Conservation (phyloP, 2,113 vertebrate genomes). For the Sylvilagus bachmani region DNA sequence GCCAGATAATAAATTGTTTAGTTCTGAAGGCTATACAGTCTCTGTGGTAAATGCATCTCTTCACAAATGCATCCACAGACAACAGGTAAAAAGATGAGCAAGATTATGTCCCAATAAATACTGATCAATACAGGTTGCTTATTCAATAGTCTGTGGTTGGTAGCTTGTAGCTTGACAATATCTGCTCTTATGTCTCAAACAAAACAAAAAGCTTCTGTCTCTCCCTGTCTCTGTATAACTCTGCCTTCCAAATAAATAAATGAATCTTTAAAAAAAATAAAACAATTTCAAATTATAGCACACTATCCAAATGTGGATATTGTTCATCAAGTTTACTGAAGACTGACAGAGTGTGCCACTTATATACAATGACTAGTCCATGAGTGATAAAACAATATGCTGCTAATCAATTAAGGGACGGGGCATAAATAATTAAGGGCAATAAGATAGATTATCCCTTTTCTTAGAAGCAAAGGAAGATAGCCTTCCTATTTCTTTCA, state of each 20-base stretch:
- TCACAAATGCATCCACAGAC: not conserved
- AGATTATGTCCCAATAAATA: not conserved
- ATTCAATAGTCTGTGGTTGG: not conserved
- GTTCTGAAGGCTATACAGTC: not conserved
- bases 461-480: slow-evolving; percentile 55
- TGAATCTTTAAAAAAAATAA: not conserved
- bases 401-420: slow-evolving; percentile 12
- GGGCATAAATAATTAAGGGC: slow-evolving; percentile 11
- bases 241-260: too few species aligned
- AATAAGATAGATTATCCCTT: slow-evolving; percentile 38
- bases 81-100: not conserved
- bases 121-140: not conserved
- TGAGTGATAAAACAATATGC: slow-evolving; percentile 41
- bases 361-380: not conserved
- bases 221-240: too few species aligned
- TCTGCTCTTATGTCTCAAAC: not conserved
- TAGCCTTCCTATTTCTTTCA: slow-evolving; percentile 4
- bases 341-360: not conserved
- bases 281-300: slow-evolving; percentile 13
- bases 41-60: not conserved
- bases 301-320: slow-evolving; percentile 13
- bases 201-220: not conserved
- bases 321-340: slow-evolving; percentile 27
- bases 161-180: not conserved
- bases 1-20: not conserved